Conservation (phyloP, 2,113 vertebrate genomes). For the Hippolais icterina region DNA sequence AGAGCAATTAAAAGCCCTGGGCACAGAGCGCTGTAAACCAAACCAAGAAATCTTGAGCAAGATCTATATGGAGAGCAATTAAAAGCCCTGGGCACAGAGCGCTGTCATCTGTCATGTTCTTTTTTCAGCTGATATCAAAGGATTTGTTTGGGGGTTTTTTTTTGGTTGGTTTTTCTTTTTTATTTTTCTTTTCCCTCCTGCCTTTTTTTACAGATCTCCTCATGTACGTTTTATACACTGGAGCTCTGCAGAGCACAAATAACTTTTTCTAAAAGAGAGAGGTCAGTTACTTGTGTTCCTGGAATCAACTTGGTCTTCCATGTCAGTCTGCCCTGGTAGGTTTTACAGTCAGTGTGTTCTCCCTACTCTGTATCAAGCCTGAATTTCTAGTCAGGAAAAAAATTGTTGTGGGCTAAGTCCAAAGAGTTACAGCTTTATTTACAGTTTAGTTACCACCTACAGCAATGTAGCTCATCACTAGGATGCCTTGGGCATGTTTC, state of each 20-base stretch:
- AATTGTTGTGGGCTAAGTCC: neutral
- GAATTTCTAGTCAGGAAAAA: slow-evolving; percentile 3
- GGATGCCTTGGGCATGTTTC: neutral
- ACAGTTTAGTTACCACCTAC: slow-evolving; percentile 27
- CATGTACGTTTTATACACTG: neutral
- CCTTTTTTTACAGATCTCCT: neutral
- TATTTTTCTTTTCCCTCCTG: fast-evolving
- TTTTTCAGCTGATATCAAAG: neutral
- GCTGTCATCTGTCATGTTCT: neutral
- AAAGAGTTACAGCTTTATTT: slow-evolving; percentile 49
- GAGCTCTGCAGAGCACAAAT: neutral
- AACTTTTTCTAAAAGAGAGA: neutral
- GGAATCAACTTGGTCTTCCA: neutral
- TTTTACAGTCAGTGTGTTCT: slow-evolving; percentile 13
- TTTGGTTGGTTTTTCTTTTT: neutral
- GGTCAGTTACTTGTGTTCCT: neutral
- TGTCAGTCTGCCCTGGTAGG: slow-evolving; percentile 23
- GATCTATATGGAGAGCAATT: neutral
- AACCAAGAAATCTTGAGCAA: neutral
- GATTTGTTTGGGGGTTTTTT: neutral
- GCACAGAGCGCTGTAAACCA: neutral
- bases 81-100: neutral
- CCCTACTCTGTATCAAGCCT: neutral
- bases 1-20: neutral
- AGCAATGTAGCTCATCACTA: neutral